These are phyloP conservation scores for Carassius gibelio DNA, from an alignment of 2,113 vertebrate species.

Conservation along the genomic window DNA sequence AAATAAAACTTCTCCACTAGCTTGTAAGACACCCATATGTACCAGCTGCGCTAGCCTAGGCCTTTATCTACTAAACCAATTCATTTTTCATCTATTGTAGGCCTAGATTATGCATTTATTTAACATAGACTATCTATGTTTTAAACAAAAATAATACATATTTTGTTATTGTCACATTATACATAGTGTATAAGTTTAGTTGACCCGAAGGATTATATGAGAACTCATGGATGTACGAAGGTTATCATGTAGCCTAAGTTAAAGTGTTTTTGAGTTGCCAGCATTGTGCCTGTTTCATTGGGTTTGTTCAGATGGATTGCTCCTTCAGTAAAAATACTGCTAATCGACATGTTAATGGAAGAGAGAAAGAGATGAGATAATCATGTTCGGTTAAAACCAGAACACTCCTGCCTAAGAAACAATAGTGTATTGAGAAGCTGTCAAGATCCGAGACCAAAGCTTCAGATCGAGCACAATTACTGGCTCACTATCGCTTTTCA, in stretches of 20 bases:
- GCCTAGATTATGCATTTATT: too few relatives aligned
- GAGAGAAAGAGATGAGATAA: neutral
- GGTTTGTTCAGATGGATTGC: neutral
- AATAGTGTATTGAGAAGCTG: neutral
- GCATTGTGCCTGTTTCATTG: neutral
- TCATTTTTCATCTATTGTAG: neutral
- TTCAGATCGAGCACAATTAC: neutral
- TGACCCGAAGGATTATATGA: neutral
- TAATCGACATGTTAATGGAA: neutral
- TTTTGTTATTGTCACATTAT: neutral
- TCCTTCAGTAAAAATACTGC: neutral
- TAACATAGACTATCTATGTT: neutral
- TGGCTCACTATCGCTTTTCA: neutral
- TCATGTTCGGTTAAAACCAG: neutral
- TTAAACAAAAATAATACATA: too few relatives aligned
- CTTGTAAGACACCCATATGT: neutral
- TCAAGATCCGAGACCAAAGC: conserved; percentile 7
- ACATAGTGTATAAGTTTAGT: neutral
- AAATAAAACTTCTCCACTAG: neutral
- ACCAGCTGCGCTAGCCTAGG: too few relatives aligned
- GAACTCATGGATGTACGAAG: neutral
- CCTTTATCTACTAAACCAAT: neutral
- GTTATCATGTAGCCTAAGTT: neutral
- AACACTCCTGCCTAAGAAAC: neutral
- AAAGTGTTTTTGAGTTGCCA: too few relatives aligned